Evolutionary conservation across 1,140 invertebrate species (phyloP), one percentile per base, ranked within the genome.

Genomic region (Platyscapa corneri): DNA sequence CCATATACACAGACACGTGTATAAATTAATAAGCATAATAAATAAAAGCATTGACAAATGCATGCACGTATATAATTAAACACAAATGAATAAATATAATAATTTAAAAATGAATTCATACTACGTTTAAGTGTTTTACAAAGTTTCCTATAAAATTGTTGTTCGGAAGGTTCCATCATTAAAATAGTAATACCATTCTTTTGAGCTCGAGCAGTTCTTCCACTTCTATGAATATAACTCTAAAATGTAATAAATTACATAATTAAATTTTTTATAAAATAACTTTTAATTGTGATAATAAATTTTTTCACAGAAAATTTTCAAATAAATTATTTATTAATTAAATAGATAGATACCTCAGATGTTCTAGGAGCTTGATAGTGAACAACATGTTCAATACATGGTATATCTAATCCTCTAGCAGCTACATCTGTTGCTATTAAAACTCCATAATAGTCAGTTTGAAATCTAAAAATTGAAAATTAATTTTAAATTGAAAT

Each of bases 401-500:
- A 95, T 10, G 97, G 97, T 91, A 99, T 99, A 93, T 99, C 99
- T 42, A 99, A 93, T 67, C 99, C 99, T 86, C 99, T 94, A 0
- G 99, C 98, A 23, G 99, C 99, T 30, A 99, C 98, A 94, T 99
- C 99, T 0, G 99, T 99, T 0, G 99, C 98, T 84, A 99, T 94
- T n/a, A 99, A 92, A 20, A 99, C 88, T 0, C 96, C 96, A 87
- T 95, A 94, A 0, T 95, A 93, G 89, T 95, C 95, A 89, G 96
- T 95, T 84, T 96, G 95, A 94, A 99, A 99, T 87, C 96, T 96
- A 88, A 53, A 87, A 82, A 80, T 72, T 64, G 18, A 53, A 14
- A 75, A 23, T 75, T 42, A 76, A 27, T 49, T 64, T 46, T 53
- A 82, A 75, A 80, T 67, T 56, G 34, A 39, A 81, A 78, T 6